Percentiles rank a stretch among this genome's conserved stretches.
phyloP scores from a whole-genome alignment of 2,797 vertebrate genomes.

The Prionace glauca region DNA sequence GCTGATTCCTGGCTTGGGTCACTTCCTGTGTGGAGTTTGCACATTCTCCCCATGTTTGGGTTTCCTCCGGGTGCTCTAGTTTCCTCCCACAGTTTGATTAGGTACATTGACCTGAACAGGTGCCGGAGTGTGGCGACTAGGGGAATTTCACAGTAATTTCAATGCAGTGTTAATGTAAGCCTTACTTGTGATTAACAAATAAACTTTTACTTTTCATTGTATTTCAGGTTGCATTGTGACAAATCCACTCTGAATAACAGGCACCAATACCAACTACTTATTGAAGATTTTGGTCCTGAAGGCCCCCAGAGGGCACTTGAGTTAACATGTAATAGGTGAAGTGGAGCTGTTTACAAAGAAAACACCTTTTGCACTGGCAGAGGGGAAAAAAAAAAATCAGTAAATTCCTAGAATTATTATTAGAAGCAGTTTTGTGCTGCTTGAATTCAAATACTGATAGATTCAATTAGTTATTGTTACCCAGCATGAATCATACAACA shows the following conservation, averaged over 20 bases:
- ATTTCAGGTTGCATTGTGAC: not conserved
- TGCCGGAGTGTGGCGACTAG: no score
- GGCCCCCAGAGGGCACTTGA: not conserved
- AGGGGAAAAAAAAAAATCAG: not conserved
- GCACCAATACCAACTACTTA: not conserved
- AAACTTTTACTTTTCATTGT: not conserved
- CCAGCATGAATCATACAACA: not conserved
- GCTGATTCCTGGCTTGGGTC: no score
- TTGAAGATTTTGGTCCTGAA: not conserved
- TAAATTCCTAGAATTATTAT: not conserved
- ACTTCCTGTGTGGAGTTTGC: no score
- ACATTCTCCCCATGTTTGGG: no score
- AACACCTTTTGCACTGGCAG: not conserved
- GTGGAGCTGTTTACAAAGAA: not conserved
- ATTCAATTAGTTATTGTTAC: not conserved
- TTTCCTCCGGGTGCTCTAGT: no score
- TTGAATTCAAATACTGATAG: not conserved
- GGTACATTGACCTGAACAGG: no score
- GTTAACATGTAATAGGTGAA: not conserved
- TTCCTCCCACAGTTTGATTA: no score
- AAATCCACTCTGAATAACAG: not conserved
- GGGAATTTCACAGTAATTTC: no score
- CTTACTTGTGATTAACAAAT: no score
- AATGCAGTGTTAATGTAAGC: no score
- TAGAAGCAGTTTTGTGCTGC: not conserved